Evolutionary conservation across 2,797 vertebrate genomes (phyloP).

Genomic region (Aphelocoma californica): DNA sequence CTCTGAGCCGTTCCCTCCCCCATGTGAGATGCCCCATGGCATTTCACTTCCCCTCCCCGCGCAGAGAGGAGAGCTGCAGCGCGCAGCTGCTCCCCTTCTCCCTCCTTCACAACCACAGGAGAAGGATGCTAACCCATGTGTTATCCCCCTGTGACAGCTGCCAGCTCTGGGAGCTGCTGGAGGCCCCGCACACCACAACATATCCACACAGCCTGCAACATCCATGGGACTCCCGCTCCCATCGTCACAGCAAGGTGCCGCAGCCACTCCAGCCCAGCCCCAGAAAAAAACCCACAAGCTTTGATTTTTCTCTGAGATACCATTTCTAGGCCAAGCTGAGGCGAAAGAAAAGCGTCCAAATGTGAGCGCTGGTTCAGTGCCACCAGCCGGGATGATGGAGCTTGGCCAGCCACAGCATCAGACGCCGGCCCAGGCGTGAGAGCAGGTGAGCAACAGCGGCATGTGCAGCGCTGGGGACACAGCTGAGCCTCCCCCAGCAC

Average conservation of each 20-base stretch:
- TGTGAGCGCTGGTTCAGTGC: neutral
- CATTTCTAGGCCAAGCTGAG: constrained; percentile 40
- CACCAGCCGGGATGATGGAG: neutral
- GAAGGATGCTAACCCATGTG: neutral
- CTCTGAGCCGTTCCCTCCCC: neutral
- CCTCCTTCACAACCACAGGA: neutral
- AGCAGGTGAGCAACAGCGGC: neutral
- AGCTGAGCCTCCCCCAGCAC: neutral
- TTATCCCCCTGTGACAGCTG: rapidly evolving
- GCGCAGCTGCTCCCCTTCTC: neutral
- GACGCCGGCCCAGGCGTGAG: rapidly evolving
- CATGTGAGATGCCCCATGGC: neutral
- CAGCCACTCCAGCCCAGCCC: neutral
- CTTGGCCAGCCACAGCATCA: neutral
- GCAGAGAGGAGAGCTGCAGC: neutral
- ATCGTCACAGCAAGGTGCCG: rapidly evolving
- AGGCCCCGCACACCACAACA: neutral
- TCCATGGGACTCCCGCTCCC: rapidly evolving
- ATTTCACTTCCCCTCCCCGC: neutral
- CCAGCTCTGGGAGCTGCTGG: neutral
- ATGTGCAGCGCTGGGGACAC: rapidly evolving
- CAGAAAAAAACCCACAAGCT: neutral
- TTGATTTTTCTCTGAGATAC: constrained; percentile 39
- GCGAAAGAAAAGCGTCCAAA: neutral
- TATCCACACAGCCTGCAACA: neutral